Conservation (phyloP, 2,113 vertebrate genomes). For the Andinoacara biseriatus region DNA sequence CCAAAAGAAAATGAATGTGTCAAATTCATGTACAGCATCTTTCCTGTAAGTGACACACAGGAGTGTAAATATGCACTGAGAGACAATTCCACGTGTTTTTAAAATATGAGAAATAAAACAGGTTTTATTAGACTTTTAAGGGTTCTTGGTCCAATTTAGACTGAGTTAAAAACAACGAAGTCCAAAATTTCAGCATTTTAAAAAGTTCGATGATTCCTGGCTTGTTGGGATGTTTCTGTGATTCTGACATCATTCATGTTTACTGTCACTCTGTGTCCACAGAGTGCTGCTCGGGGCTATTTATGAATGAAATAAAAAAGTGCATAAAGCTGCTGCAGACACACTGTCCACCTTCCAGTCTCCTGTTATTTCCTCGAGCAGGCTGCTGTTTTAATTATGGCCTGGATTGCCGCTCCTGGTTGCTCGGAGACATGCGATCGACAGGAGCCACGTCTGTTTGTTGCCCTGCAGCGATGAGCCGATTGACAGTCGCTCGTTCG, state of each 20-base stretch:
- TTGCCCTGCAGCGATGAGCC: neutral
- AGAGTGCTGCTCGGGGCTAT: constrained; percentile 2
- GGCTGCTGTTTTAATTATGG: constrained; percentile 26
- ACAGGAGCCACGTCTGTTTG: constrained; percentile 17
- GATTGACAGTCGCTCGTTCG: constrained; percentile 48
- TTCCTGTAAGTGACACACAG: neutral
- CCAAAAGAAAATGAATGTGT: neutral
- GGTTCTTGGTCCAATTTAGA: fast-evolving
- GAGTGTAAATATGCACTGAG: neutral
- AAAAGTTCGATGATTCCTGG: neutral
- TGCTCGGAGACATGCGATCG: constrained; percentile 24
- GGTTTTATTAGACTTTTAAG: neutral
- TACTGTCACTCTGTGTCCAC: neutral
- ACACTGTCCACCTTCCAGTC: neutral
- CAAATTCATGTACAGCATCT: neutral
- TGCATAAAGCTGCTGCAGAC: constrained; percentile 16
- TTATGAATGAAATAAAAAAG: constrained; percentile 18
- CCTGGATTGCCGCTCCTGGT: neutral
- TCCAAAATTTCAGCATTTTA: neutral
- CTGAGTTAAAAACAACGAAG: neutral
- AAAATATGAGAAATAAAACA: neutral
- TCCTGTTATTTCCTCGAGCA: constrained; percentile 6
- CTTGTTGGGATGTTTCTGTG: neutral
- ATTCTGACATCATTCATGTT: neutral
- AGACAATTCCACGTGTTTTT: neutral